A percentile compares a stretch with the other conserved stretches of the same genome.
Conservation (phyloP, 2,113 vertebrate species). For the Shinisaurus crocodilurus region DNA sequence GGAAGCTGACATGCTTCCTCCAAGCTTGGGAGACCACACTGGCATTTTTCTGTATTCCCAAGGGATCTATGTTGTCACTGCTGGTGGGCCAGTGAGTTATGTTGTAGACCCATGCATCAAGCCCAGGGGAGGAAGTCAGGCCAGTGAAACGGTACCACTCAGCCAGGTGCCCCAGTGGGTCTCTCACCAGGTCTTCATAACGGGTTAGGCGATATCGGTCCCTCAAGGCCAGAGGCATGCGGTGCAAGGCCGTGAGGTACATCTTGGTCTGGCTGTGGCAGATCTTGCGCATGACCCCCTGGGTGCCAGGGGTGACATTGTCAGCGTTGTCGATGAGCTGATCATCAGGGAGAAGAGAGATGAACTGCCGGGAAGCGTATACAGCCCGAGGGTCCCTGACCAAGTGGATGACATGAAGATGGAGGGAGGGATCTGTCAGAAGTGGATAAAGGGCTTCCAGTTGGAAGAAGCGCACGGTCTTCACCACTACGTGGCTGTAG, state of each 20-base stretch:
- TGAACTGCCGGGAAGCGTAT: not conserved
- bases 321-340: not conserved
- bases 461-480: constrained; percentile 2
- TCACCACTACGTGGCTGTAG: constrained; percentile 29
- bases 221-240: not conserved
- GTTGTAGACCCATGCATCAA: constrained; percentile 1
- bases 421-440: constrained; percentile 4
- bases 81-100: constrained; percentile 16
- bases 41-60: constrained; percentile 18
- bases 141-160: constrained; percentile 10
- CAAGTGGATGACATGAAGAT: constrained; percentile 25
- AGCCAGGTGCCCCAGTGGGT: not conserved
- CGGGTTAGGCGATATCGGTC: constrained; percentile 4
- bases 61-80: not conserved
- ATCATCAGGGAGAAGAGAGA: not conserved
- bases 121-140: not conserved
- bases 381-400: constrained; percentile 21
- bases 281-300: not conserved
- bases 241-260: not conserved
- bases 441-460: constrained; percentile 3
- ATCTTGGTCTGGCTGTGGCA: constrained; percentile 18
- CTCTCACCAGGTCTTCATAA: constrained; percentile 24
- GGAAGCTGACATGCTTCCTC: constrained; percentile 12
- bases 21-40: not conserved
- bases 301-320: not conserved